phyloP scores from a whole-genome alignment of 2,113 vertebrate species.

The Microtus richardsoni region DNA sequence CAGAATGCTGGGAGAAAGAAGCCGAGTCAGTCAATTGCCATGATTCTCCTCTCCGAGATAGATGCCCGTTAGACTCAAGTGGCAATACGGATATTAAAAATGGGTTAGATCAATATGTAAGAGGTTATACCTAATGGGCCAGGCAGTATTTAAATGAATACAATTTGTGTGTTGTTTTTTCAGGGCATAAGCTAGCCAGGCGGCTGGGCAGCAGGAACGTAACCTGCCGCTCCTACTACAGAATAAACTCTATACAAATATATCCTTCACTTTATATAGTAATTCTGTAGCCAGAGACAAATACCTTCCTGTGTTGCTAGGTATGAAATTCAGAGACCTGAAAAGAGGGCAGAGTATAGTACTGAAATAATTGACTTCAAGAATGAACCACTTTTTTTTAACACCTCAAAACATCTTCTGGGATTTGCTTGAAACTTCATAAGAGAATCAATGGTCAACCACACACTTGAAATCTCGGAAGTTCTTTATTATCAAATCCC shows the following conservation, averaged over 20 bases:
- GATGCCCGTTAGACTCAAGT: too few species aligned
- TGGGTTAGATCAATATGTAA: too few species aligned
- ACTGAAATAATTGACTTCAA: background rate
- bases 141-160: too few species aligned
- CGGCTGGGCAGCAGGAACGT: too few species aligned
- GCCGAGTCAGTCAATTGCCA: too few species aligned
- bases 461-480: background rate
- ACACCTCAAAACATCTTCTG: conserved; percentile 17
- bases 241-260: background rate
- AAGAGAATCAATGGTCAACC: background rate
- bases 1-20: too few species aligned
- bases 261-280: background rate
- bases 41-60: too few species aligned
- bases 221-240: background rate
- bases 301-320: background rate
- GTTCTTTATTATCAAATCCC: background rate
- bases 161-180: too few species aligned
- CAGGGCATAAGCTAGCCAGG: too few species aligned
- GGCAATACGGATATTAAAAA: too few species aligned
- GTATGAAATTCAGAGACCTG: background rate
- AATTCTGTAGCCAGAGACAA: background rate
- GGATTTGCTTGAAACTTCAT: background rate
- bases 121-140: too few species aligned
- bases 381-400: background rate
- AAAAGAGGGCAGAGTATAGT: background rate